These are phyloP conservation scores for Danio aesculapii DNA, from an alignment of 2,797 vertebrate species.

Conservation along the genomic window DNA sequence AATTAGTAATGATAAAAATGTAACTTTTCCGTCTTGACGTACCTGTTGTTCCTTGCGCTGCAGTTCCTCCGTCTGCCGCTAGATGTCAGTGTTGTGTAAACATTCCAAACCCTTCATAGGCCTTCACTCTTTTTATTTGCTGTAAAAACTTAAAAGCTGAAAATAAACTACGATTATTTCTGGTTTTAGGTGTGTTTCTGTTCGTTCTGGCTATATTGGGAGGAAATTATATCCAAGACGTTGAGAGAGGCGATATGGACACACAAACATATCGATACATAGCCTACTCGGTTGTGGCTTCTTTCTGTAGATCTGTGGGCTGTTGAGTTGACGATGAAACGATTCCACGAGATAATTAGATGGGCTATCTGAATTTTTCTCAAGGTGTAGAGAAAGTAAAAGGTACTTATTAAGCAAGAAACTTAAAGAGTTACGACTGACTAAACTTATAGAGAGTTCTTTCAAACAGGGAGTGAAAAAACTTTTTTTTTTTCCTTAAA, in stretches of 20 bases:
- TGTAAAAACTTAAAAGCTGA: background rate
- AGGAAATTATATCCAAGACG: background rate
- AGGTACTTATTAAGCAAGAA: background rate
- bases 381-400: background rate
- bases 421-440: background rate
- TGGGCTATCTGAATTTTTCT: background rate
- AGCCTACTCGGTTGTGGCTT: background rate
- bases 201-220: background rate
- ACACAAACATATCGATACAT: background rate
- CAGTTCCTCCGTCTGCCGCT: background rate
- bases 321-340: background rate
- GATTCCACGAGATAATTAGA: background rate
- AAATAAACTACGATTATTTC: background rate
- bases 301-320: background rate
- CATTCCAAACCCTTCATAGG: background rate
- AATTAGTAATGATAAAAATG: background rate
- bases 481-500: no score
- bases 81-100: conserved; percentile 32
- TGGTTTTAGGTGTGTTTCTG: background rate
- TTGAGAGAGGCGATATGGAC: background rate
- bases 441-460: no score
- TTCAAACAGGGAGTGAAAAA: no score
- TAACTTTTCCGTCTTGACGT: background rate
- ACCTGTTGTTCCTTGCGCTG: background rate
- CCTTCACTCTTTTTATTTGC: background rate